phyloP scores from a whole-genome alignment of 2,797 vertebrate genomes.

The Botia kubotai region DNA sequence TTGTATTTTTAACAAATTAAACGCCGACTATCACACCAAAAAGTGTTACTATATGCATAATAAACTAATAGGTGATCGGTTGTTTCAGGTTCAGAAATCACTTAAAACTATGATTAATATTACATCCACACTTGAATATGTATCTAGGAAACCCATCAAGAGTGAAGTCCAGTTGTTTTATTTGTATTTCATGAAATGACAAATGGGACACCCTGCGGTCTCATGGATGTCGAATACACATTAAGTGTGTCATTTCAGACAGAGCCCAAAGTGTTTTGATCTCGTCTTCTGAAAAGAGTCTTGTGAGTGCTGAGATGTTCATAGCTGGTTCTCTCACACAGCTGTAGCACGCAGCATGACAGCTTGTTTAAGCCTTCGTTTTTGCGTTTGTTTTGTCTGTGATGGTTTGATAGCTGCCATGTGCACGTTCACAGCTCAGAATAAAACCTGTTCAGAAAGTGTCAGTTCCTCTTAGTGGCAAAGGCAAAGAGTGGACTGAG shows the following conservation, averaged over 20 bases:
- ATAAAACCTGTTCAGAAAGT: constrained; percentile 31
- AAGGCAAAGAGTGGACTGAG: constrained; percentile 2
- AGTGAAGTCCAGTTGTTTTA: neutral
- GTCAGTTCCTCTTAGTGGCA: constrained; percentile 32
- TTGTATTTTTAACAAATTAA: too few relatives aligned
- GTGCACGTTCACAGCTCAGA: constrained; percentile 17
- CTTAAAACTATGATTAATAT: too few relatives aligned
- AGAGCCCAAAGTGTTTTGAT: neutral
- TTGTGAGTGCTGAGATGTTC: constrained; percentile 4
- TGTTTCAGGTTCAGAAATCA: too few relatives aligned
- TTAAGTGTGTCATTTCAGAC: constrained; percentile 4
- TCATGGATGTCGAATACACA: neutral
- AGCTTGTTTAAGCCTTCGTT: constrained; percentile 39
- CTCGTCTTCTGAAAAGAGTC: neutral
- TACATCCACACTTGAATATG: too few relatives aligned
- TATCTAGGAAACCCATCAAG: neutral
- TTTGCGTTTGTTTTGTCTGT: constrained; percentile 24
- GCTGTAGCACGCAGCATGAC: constrained; percentile 19
- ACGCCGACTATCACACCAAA: too few relatives aligned
- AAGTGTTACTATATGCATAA: too few relatives aligned
- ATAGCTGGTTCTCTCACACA: constrained; percentile 9
- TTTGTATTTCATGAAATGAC: neutral
- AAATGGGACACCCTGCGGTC: neutral
- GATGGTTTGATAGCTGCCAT: constrained; percentile 35
- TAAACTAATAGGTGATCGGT: too few relatives aligned